Base-by-base conservation (phyloP, 2,888 invertebrate species). In the Carcina quercana region DNA sequence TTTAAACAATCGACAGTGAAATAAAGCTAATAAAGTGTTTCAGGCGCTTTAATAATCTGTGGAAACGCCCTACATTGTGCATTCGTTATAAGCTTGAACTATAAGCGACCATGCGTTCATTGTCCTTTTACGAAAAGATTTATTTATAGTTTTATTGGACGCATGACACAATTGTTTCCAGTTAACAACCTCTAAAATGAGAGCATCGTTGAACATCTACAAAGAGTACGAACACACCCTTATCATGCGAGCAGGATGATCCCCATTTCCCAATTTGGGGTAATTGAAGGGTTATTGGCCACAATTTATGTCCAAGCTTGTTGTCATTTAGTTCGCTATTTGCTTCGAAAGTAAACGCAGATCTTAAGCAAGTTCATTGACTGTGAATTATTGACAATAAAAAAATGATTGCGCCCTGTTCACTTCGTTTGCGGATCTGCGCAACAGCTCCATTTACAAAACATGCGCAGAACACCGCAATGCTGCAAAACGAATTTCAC, bases 401-500 rank as follows among this genome's bases (percentile, higher is more conserved):
- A 43, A 13, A 21, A 21, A 13, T 29, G 21, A 21, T 3, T 17
- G 15, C 7, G 26, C 7, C 26, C 5, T 26, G 11, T 8, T 7
- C 13, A 19, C 7, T 43, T 41, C 41, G 61, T 52, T 51, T 48
- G 62, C 58, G 49, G 59, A 56, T 59, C 66, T 80, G 80, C 80
- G 80, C 80, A 76, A 59, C 60, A 55, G 55, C 48, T 54, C 49
- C 61, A 63, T 57, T 56, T 52, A 57, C 45, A 49, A 61, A 56
- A 69, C 79, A 78, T 80, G 80, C 80, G 80, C 80, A 79, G 68
- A 70, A 66, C 67, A 67, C 80, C 70, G 80, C 82, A 80, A 54
- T 79, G 76, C 79, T 68, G 73, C 79, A 79, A 75, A 74, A 66
- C 66, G 63, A 74, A 79, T 71, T 73, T 75, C 69, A 69, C 62